Base-by-base conservation (phyloP, 1,140 invertebrate genomes). In the Linepithema humile region DNA sequence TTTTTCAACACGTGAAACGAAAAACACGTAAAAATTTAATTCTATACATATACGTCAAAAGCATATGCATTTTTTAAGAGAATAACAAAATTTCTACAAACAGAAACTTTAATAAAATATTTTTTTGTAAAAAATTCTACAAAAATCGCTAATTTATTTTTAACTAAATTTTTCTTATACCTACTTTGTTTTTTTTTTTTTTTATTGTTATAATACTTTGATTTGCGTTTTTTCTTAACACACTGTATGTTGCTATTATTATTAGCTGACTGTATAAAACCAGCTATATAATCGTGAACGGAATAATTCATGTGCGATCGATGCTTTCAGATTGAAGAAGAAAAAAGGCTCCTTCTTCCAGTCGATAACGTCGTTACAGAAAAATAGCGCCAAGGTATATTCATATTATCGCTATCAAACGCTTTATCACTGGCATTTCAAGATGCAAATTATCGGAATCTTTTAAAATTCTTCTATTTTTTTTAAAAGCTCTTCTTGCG, bases 301-400 rank as follows among this genome's bases (percentile, higher is more conserved):
- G 12, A 80, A 72, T 67, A 60, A 35, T 67, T 57, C n/a, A 38
- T 62, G 45, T 53, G n/a, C 50, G 10, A 55, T 86, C 59, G 15
- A 75, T 91, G 86, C 84, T 93, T 90, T 94, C 94, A 98, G 97
- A 93, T 94, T 99, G 80, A 99, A 99, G 95, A 98, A 98, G 95
- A 99, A 99, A 95, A 99, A 99, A 90, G 98, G 98, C 38, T 98
- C 98, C 2, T 98, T 99, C 94, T 99, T 99, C 94, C 98, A 98
- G 93, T 99, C 98, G 0, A 98, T 99, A 87, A 98, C 98, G 15
- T 98, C 98, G 64, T 95, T 99, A 86, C 98, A 99, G 94, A 98
- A 99, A 94, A 99, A 98, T 93, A 99, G 98, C 94, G 98, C 98
- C 0, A 98, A 99, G 95, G 98, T 99, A 90, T 40, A 43, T 23